Conservation (phyloP, 1,140 invertebrate genomes). For the Tetragnatha versicolor region DNA sequence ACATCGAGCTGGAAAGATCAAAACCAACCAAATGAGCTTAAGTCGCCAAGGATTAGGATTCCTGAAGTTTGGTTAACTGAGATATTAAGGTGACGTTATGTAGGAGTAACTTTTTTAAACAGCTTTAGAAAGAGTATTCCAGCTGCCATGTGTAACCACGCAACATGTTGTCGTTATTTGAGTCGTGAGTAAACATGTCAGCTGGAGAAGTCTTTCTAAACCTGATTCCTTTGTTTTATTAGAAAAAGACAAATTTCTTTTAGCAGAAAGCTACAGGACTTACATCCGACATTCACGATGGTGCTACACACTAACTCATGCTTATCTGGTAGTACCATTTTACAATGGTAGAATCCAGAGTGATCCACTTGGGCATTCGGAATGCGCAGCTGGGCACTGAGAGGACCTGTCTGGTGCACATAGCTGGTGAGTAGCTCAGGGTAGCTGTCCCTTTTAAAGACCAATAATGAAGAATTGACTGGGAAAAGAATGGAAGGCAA, state of each 20-base stretch:
- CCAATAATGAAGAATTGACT: constrained; percentile 44
- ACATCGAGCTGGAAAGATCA: too few relatives aligned
- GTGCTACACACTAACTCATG: constrained; percentile 27
- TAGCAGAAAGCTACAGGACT: constrained; percentile 7
- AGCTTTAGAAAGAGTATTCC: too few relatives aligned
- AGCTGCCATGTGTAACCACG: too few relatives aligned
- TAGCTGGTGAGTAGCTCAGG: neutral
- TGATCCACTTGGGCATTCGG: constrained; percentile 8
- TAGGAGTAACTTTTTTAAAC: too few relatives aligned
- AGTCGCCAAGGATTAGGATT: too few relatives aligned
- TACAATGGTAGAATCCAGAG: constrained; percentile 44
- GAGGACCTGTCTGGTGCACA: neutral
- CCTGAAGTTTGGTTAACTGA: too few relatives aligned
- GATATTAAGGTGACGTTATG: too few relatives aligned
- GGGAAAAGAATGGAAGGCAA: neutral
- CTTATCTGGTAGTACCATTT: constrained; percentile 1
- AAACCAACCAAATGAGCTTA: too few relatives aligned
- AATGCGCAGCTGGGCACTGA: constrained; percentile 14
- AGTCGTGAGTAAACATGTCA: too few relatives aligned
- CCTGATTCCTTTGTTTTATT: neutral
- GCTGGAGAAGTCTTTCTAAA: too few relatives aligned
- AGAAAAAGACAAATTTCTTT: neutral
- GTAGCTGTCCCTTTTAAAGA: constrained; percentile 21
- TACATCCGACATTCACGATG: constrained; percentile 48
- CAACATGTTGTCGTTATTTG: too few relatives aligned